Evolutionary conservation across 2,797 vertebrate genomes (phyloP).

Genomic region (Enteromius viviparus): DNA sequence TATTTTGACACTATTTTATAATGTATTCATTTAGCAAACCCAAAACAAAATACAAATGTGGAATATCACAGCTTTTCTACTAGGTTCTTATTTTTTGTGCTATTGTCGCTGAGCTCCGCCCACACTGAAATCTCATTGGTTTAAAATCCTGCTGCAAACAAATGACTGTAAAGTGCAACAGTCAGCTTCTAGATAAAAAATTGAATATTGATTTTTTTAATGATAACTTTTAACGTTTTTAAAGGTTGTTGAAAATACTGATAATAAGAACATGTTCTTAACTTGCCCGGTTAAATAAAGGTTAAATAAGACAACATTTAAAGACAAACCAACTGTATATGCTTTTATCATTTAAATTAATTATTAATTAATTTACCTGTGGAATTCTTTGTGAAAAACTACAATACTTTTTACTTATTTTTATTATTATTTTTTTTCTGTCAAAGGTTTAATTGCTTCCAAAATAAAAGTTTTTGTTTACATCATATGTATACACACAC

Average conservation of each 20-base stretch:
- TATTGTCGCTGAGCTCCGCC: too few relatives aligned
- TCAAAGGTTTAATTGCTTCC: too few relatives aligned
- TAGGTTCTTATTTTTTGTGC: too few relatives aligned
- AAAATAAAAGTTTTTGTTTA: too few relatives aligned
- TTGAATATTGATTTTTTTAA: not conserved
- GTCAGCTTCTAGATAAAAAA: not conserved
- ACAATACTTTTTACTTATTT: not conserved
- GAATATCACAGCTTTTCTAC: not conserved
- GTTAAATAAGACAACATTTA: not conserved
- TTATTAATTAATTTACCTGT: too few relatives aligned
- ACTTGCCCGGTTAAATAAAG: too few relatives aligned
- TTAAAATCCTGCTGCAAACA: not conserved
- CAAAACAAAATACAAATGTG: not conserved
- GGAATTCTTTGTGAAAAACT: not conserved
- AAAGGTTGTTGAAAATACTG: not conserved
- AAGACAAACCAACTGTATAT: too few relatives aligned
- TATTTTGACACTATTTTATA: slow-evolving; percentile 17
- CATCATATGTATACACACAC: too few relatives aligned
- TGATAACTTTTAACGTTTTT: not conserved
- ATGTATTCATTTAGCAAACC: not conserved
- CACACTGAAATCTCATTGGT: too few relatives aligned
- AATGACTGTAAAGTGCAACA: not conserved
- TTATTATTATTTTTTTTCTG: too few relatives aligned
- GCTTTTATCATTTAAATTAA: too few relatives aligned
- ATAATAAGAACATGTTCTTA: too few relatives aligned